A percentile compares a stretch with the other conserved stretches of the same genome.
phyloP scores from a whole-genome alignment of 2,113 vertebrate genomes.

The Rhinoderma darwinii region DNA sequence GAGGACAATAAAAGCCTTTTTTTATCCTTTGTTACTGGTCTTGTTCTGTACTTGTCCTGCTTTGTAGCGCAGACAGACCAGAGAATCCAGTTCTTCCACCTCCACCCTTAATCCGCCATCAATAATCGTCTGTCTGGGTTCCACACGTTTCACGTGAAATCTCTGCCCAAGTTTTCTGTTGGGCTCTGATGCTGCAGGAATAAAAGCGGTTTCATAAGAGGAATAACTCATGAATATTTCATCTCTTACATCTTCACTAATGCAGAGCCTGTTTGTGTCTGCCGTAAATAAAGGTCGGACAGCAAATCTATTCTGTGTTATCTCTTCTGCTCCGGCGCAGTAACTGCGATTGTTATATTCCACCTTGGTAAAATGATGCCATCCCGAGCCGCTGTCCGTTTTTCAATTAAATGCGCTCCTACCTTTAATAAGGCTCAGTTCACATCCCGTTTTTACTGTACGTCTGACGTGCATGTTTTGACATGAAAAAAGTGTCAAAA shows the following conservation, averaged over 20 bases:
- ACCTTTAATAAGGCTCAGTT: no score
- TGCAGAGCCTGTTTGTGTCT: background rate
- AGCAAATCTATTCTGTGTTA: background rate
- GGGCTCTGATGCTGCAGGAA: background rate
- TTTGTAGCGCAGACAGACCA: background rate
- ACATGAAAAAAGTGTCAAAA: no score
- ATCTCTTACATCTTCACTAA: background rate
- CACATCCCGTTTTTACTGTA: no score
- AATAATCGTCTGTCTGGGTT: background rate
- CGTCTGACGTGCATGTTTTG: no score
- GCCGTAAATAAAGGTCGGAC: constrained; percentile 2
- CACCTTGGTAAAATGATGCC: background rate
- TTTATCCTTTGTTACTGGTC: no score
- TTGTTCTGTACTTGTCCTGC: background rate
- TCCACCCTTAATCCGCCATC: constrained; percentile 10
- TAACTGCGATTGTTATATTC: background rate
- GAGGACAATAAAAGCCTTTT: no score
- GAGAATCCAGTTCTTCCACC: constrained; percentile 25
- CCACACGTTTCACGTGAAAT: background rate
- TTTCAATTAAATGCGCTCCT: no score
- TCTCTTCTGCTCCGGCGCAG: background rate
- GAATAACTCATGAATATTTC: constrained; percentile 12
- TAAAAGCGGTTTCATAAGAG: constrained; percentile 4
- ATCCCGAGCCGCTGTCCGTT: background rate
- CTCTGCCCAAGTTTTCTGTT: background rate